Evolutionary conservation across 2,888 invertebrate genomes (phyloP), one percentile per base, ranked within the genome.

Genomic region (Lamellibrachia satsuma): DNA sequence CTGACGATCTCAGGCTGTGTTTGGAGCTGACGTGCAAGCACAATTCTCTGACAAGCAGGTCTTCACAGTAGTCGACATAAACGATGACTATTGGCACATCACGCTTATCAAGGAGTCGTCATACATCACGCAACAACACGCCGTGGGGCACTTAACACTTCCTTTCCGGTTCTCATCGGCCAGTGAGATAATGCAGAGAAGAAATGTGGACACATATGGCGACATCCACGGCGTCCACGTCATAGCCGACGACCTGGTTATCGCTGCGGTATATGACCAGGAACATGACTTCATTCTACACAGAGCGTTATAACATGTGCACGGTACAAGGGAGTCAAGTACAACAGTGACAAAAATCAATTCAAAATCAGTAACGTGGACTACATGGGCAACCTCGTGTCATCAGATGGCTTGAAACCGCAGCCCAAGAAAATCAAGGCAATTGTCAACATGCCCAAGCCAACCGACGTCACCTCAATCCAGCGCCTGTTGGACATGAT

Each of bases 401-500:
- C 90, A 92, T 51, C 52, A 7, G 92, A 93, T n/a, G 91, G 91
- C 27, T 11, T 94, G 11, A 22, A 93, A 57, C 93, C 94, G 7
- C 94, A 95, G 57, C 93, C 93, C 4, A 92, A 91, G 8, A 94
- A 95, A 51, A 92, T 94, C 6, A 52, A 92, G n/a, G 94, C 94
- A 15, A 92, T 95, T 1, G 52, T 57, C 0, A 93, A 94, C 11
- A 95, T 94, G 94, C 94, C 94, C 22, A 92, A 75, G 39, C 94
- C 94, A 91, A 39, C 55, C 51, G 94, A 94, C 91, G 94, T 94
- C 90, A 93, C 94, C 91, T 94, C 94, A 7, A 92, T 94, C 0
- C 52, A 94, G 27, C 91, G 94, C 90, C 93, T 94, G 8, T 90
- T 95, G 52, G 95, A 94, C 52, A 51, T 94, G 11, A 93, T 94